phyloP scores from a whole-genome alignment of 2,797 vertebrate species.

The Brachyrhaphis roseni region DNA sequence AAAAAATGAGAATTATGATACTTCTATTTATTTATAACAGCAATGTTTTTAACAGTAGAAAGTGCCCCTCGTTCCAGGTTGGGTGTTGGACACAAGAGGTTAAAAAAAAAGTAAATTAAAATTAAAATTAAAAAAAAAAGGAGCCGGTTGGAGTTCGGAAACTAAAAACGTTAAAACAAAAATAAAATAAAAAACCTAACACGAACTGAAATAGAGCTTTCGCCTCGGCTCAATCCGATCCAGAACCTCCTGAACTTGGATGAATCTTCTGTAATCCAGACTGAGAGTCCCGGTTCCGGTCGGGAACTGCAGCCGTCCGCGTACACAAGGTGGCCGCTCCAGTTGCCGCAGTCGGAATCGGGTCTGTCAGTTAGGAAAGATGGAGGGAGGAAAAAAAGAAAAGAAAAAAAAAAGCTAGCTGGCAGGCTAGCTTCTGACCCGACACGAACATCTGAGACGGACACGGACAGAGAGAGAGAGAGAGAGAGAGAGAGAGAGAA shows the following conservation, averaged over 20 bases:
- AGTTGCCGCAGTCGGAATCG: neutral
- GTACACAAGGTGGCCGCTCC: neutral
- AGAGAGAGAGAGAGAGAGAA: too few relatives aligned
- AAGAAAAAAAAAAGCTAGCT: constrained; percentile 11
- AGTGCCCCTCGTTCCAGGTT: constrained; percentile 86
- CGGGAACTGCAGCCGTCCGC: neutral
- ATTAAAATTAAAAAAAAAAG: too few relatives aligned
- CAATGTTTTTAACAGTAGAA: constrained; percentile 75
- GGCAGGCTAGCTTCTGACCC: constrained; percentile 36
- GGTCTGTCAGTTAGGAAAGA: neutral
- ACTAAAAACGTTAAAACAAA: constrained; percentile 59
- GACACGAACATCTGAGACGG: constrained; percentile 8
- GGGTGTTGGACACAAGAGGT: constrained; percentile 57
- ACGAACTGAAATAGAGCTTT: constrained; percentile 58
- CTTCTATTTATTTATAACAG: constrained; percentile 74
- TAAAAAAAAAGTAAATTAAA: too few relatives aligned
- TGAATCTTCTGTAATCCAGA: neutral
- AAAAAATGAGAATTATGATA: constrained; percentile 77
- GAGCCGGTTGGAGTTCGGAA: constrained; percentile 14
- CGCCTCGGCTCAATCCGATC: neutral
- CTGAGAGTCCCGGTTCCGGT: neutral
- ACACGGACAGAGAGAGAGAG: neutral
- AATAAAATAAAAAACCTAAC: constrained; percentile 41
- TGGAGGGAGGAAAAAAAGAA: neutral
- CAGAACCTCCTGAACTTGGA: neutral